Conservation (phyloP, 1,140 invertebrate genomes). For the Ganaspis sp. region DNA sequence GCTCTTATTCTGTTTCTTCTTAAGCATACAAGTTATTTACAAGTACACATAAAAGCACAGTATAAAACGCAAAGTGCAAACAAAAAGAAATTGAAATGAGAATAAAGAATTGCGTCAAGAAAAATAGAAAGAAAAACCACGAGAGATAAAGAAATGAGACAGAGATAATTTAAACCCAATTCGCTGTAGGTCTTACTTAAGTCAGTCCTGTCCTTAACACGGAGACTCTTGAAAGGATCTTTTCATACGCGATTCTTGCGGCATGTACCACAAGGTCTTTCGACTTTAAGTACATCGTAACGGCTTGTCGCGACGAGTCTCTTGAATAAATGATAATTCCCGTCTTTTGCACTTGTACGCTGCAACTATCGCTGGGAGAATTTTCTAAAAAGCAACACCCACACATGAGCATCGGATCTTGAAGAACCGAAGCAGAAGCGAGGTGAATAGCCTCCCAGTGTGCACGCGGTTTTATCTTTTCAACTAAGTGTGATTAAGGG, state of each 20-base stretch:
- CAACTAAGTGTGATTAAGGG: slow-evolving; percentile 66
- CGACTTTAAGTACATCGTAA: slow-evolving; percentile 24
- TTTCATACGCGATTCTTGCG: slow-evolving; percentile 18
- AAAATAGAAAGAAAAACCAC: background rate
- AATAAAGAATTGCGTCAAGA: background rate
- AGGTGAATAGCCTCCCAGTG: slow-evolving; percentile 15
- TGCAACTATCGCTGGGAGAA: background rate
- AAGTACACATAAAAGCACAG: no score
- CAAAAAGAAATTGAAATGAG: background rate
- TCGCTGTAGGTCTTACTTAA: slow-evolving; percentile 17
- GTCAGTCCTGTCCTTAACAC: background rate
- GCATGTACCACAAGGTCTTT: slow-evolving; percentile 29
- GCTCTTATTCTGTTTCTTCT: no score
- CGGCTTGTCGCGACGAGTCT: slow-evolving; percentile 26
- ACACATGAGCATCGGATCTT: background rate
- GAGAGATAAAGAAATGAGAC: background rate
- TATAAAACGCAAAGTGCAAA: background rate
- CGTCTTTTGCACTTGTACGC: slow-evolving; percentile 25
- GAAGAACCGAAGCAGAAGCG: background rate
- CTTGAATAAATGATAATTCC: slow-evolving; percentile 29
- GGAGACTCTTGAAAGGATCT: background rate
- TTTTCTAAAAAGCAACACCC: slow-evolving; percentile 21
- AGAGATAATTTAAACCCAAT: background rate
- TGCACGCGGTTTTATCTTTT: slow-evolving; percentile 39
- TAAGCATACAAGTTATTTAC: no score